These are phyloP conservation scores for Ammodramus savannarum DNA, from an alignment of 2,113 vertebrate genomes.

Conservation along the genomic window DNA sequence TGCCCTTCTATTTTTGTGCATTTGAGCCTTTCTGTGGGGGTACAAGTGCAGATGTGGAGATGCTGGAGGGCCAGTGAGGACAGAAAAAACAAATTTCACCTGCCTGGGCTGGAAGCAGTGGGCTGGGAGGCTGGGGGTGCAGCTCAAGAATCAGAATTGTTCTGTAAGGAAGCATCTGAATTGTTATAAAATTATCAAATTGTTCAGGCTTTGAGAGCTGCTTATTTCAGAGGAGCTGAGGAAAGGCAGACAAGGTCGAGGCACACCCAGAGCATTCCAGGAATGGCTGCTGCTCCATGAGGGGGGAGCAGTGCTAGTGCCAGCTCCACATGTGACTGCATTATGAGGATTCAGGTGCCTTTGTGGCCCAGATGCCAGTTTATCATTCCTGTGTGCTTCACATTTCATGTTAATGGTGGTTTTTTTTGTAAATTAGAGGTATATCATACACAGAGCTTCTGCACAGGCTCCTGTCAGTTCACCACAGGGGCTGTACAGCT, in stretches of 20 bases:
- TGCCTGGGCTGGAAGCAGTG: neutral
- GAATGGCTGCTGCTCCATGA: neutral
- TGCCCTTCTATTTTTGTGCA: neutral
- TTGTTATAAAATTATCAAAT: neutral
- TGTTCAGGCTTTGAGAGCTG: neutral
- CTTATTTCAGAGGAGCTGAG: neutral
- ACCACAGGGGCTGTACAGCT: accelerated
- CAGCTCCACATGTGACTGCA: neutral
- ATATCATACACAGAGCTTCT: neutral
- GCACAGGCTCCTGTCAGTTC: neutral
- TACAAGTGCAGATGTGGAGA: accelerated
- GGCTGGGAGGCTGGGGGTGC: neutral
- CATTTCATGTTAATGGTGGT: neutral
- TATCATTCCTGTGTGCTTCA: neutral
- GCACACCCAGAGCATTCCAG: accelerated
- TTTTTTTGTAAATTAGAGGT: neutral
- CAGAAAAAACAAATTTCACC: neutral
- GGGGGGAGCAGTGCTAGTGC: neutral
- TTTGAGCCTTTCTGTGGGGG: neutral
- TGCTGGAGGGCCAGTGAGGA: neutral
- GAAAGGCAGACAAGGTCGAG: neutral
- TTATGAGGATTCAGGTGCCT: neutral
- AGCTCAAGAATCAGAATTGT: neutral
- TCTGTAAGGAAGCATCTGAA: neutral
- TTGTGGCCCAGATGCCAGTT: neutral